Percentiles rank a stretch among this genome's conserved stretches.
Conservation (phyloP, 2,113 vertebrate genomes). For the Amblyornis subalaris region DNA sequence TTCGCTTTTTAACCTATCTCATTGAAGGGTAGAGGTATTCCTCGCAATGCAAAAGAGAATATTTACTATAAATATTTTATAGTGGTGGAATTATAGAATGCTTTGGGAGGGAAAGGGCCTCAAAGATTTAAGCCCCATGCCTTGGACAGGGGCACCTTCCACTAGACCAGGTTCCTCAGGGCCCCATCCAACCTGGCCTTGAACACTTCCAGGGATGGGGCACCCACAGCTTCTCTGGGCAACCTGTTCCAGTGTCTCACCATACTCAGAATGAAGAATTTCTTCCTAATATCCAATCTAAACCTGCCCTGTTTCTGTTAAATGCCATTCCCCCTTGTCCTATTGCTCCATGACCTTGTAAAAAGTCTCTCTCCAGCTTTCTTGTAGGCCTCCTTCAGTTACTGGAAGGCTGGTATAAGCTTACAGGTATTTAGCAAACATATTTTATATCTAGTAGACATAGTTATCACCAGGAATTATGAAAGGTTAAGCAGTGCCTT, state of each 20-base stretch:
- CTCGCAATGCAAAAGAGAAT: background rate
- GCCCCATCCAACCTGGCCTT: background rate
- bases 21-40: background rate
- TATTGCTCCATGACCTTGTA: background rate
- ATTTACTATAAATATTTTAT: background rate
- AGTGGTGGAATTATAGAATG: background rate
- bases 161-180: background rate
- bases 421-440: background rate
- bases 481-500: background rate
- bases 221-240: background rate
- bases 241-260: background rate
- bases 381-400: background rate
- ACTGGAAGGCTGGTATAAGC: background rate
- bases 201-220: background rate
- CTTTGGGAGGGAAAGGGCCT: background rate
- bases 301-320: background rate
- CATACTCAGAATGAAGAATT: background rate
- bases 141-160: background rate
- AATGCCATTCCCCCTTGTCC: background rate
- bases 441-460: background rate
- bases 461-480: accelerated
- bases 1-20: background rate
- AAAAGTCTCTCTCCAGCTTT: background rate
- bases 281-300: background rate
- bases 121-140: background rate